Evolutionary conservation across 2,113 vertebrate species (phyloP).

Genomic region (Elgaria multicarinata): DNA sequence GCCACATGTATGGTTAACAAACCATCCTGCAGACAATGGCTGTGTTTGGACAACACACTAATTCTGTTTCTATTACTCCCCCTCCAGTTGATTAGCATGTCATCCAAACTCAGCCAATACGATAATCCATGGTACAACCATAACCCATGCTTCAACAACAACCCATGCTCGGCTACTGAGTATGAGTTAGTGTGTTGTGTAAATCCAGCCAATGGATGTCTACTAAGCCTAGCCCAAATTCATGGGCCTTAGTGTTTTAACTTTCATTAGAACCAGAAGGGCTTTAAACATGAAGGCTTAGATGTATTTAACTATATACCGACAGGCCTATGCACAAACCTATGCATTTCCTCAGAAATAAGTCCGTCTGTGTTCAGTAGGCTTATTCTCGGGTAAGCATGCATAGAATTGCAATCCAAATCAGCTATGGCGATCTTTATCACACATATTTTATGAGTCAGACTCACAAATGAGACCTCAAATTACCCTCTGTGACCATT

Average conservation of each 20-base stretch:
- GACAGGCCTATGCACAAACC: not conserved
- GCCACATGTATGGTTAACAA: too few species aligned
- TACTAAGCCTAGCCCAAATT: not conserved
- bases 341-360: not conserved
- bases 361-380: not conserved
- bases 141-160: too few species aligned
- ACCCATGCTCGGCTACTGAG: too few species aligned
- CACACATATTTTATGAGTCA: conserved; percentile 26
- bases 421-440: not conserved
- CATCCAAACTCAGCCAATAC: too few species aligned
- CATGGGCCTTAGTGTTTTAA: not conserved
- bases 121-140: too few species aligned
- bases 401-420: not conserved
- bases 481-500: conserved; percentile 4
- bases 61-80: too few species aligned
- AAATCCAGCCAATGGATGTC: not conserved
- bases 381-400: not conserved
- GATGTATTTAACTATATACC: not conserved
- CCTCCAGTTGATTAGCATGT: too few species aligned
- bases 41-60: too few species aligned
- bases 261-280: not conserved
- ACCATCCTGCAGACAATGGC: too few species aligned
- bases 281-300: not conserved
- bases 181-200: too few species aligned
- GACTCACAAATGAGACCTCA: conserved; percentile 23